phyloP scores from a whole-genome alignment of 2,113 vertebrate species.

The Rhinopomastus cyanomelas region DNA sequence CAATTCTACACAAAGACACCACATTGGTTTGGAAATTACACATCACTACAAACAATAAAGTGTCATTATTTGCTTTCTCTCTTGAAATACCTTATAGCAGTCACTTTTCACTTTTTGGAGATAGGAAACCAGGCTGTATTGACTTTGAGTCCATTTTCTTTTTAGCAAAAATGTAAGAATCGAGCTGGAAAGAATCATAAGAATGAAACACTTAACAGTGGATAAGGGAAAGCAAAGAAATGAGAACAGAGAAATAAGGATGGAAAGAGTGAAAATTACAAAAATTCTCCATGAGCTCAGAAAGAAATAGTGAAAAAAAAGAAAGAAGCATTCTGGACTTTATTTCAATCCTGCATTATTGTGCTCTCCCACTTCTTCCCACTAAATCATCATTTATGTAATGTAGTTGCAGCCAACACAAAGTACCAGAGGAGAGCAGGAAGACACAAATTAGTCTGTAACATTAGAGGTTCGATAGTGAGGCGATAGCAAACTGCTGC shows the following conservation, averaged over 20 bases:
- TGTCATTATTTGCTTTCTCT: neutral
- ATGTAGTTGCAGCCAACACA: neutral
- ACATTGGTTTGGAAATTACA: neutral
- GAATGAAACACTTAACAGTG: neutral
- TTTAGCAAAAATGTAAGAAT: neutral
- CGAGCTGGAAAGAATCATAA: neutral
- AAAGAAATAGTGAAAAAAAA: neutral
- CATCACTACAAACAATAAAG: neutral
- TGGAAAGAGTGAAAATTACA: neutral
- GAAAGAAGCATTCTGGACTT: neutral
- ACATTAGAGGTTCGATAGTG: neutral
- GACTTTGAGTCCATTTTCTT: neutral
- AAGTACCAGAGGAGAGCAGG: neutral
- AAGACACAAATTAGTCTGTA: neutral
- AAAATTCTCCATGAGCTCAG: neutral
- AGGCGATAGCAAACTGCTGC: neutral
- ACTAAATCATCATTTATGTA: conserved; percentile 8
- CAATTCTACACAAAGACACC: neutral
- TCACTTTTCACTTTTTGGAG: neutral
- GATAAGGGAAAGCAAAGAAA: neutral
- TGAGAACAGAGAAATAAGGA: neutral
- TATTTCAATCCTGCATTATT: neutral
- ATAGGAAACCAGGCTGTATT: neutral
- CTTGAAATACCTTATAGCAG: neutral
- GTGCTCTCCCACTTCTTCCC: conserved; percentile 1